These are phyloP conservation scores for Terrapene triunguis DNA, from an alignment of 2,113 vertebrate species.

Conservation along the genomic window DNA sequence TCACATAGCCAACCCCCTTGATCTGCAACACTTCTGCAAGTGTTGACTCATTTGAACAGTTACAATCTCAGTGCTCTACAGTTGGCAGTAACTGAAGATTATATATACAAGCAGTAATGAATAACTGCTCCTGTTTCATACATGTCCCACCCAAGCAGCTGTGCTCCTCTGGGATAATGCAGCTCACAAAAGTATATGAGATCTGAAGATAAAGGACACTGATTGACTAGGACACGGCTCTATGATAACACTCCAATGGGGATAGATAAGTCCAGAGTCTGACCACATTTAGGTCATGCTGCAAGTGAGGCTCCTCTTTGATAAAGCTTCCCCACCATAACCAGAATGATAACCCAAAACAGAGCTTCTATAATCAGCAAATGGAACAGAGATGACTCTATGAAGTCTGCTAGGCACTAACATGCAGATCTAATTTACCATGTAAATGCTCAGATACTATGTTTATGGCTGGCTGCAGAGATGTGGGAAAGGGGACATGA, in stretches of 20 bases:
- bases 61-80: not conserved
- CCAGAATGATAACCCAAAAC: not conserved
- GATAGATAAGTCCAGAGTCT: not conserved
- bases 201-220: not conserved
- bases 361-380: not conserved
- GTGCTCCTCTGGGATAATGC: not conserved
- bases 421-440: not conserved
- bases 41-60: not conserved
- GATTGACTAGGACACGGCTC: not conserved
- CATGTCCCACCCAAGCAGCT: not conserved
- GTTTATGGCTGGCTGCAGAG: not conserved
- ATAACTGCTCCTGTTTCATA: not conserved
- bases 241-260: not conserved
- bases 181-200: not conserved
- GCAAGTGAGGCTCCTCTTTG: not conserved
- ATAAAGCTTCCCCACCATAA: not conserved
- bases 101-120: not conserved
- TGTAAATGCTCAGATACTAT: not conserved
- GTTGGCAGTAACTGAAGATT: not conserved
- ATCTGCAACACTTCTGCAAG: not conserved
- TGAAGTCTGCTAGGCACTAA: not conserved
- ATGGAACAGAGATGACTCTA: not conserved
- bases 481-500: not conserved
- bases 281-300: not conserved
- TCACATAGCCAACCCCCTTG: not conserved